Evolutionary conservation across 1,140 invertebrate genomes (phyloP).

Genomic region (Bombus pyrosoma): DNA sequence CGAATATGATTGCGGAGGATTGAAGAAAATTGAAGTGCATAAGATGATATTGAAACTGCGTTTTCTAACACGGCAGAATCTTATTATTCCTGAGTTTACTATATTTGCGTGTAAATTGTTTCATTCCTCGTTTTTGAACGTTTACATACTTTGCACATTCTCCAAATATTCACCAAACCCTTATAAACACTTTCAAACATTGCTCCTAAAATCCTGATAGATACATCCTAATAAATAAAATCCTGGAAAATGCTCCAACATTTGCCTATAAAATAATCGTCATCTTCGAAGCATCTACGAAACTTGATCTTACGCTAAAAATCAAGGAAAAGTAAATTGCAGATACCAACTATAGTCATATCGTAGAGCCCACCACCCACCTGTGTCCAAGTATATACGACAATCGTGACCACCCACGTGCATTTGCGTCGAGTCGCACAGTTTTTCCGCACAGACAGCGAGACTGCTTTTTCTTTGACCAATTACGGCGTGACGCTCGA

Average conservation of each 20-base stretch:
- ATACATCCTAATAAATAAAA: no score
- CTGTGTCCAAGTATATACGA: not conserved
- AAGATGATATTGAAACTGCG: not conserved
- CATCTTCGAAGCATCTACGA: not conserved
- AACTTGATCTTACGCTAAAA: not conserved
- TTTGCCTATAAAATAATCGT: not conserved
- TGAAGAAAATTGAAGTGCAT: not conserved
- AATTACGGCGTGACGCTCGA: constrained; percentile 35
- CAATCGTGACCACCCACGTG: constrained; percentile 41
- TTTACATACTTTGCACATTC: no score
- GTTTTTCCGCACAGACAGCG: constrained; percentile 23
- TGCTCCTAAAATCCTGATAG: no score
- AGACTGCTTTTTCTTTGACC: constrained; percentile 34
- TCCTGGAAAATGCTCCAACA: no score
- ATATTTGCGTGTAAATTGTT: no score
- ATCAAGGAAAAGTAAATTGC: not conserved
- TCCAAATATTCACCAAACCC: no score
- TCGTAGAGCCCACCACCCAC: constrained; percentile 3
- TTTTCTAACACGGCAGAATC: no score
- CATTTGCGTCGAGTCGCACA: not conserved
- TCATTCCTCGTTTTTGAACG: no score
- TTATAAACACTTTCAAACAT: no score
- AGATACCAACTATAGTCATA: not conserved
- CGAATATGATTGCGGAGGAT: not conserved
- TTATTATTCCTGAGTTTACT: no score